These are phyloP conservation scores for Drosophila mettleri DNA, from an alignment of 2,888 invertebrate species.

Conservation along the genomic window DNA sequence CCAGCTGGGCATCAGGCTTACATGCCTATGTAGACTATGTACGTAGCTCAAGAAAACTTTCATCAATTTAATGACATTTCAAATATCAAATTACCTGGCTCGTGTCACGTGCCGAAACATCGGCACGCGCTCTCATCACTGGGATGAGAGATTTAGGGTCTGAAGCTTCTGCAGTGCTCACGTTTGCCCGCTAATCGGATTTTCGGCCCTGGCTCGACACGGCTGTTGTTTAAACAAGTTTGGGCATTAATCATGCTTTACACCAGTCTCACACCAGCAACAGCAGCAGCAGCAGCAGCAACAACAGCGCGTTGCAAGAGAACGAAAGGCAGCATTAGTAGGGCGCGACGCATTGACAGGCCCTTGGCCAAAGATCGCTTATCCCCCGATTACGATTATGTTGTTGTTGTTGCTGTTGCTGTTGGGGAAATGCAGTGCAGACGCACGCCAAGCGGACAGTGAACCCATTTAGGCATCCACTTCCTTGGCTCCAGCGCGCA, in stretches of 20 bases:
- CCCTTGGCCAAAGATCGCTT: conserved; percentile 69
- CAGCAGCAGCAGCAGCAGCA: conserved; percentile 10
- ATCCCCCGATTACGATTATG: conserved; percentile 74
- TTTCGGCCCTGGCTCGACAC: conserved; percentile 74
- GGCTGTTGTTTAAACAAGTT: conserved; percentile 77
- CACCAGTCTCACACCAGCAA: conserved; percentile 48
- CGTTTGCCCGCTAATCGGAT: conserved; percentile 72
- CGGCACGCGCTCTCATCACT: neutral
- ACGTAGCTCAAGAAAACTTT: no score
- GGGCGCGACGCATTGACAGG: conserved; percentile 77
- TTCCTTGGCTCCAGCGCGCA: conserved; percentile 34
- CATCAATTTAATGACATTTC: no score
- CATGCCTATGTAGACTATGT: no score
- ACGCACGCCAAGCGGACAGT: conserved; percentile 51
- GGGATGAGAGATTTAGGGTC: conserved; percentile 15
- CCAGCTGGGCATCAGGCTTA: no score
- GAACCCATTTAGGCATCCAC: conserved; percentile 53
- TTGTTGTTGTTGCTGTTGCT: conserved; percentile 29
- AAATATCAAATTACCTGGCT: neutral
- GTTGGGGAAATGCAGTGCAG: conserved; percentile 45
- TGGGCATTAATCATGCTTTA: conserved; percentile 79
- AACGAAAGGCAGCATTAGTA: conserved; percentile 59
- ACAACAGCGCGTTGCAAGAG: conserved; percentile 21
- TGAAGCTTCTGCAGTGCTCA: conserved; percentile 59
- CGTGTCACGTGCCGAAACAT: conserved; percentile 4